Evolutionary conservation across 2,113 vertebrate species (phyloP), one percentile per base, ranked within the genome.

Genomic region (Phylloscopus trochilus): DNA sequence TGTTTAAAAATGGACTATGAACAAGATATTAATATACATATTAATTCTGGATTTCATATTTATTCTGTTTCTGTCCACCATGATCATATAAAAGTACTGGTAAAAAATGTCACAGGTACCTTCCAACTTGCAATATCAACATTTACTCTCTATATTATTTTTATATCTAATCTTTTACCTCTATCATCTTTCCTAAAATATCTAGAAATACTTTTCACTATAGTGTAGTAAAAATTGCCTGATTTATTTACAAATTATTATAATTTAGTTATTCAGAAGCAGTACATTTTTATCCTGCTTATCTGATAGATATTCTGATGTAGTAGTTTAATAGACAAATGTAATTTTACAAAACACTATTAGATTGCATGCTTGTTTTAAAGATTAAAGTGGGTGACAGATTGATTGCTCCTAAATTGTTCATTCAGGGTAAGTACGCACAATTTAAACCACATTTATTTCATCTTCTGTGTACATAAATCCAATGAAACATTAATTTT

Each of bases 401-500:
- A 92, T 49, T 44, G 69, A 46, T 63, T 69, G 73, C 55, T 47
- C 70, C 73, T 69, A 75, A 84, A 92, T 76, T 80, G 77, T 72
- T 90, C 78, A 47, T 86, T 92, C 85, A 46, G 31, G 62, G 53
- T 78, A 91, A 94, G 83, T 79, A 87, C 2, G 33, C 37, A 44
- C 62, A 72, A 85, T 91, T 96, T 52, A 94, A 91, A 89, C 41
- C 43, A 89, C 64, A 67, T 79, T 80, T 79, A 81, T 91, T 92
- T 90, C 75, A 90, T 63, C 68, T 51, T 69, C 76, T 23, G 47
- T n/a, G 49, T 89, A 62, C 30, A 75, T 89, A 91, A 88, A 85
- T 91, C 46, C 46, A 95, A 75, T 62, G 64, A 92, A 95, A 92
- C 82, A 80, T 89, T 89, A 60, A 43, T 83, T 95, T 79, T 83